Base-by-base conservation (phyloP, 2,797 vertebrate genomes). In the Euthynnus affinis region DNA sequence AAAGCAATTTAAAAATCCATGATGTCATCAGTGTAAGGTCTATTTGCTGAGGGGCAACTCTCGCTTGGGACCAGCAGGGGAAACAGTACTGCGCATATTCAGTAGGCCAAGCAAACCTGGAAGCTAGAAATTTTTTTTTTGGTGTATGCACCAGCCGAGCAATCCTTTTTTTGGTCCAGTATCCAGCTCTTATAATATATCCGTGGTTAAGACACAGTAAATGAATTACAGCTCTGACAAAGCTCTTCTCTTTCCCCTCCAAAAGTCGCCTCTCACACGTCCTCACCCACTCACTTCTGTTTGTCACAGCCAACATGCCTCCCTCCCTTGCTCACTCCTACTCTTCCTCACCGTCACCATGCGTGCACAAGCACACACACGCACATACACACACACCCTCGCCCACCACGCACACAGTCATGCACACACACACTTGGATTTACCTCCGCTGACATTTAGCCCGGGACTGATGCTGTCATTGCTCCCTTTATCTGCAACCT, bases 211-310 rank as follows among this genome's bases (percentile, higher is more conserved):
- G 22, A 62, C 15, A 29, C 55, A 3, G 61, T 13, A 17, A 70
- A n/a, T 74, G 0, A 44, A 52, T 22, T 48, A 23, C 48, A 71
- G 53, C 32, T 46, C 27, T 62, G 53, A 80, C 46, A 77, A 74
- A 83, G 61, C 64, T 64, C 29, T 7, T 29, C 49, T 74, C 13
- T 80, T 69, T 42, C 72, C 17, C 29, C 10, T 51, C 51, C n/a
- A 51, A 78, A 60, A 64, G 44, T 62, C 15, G 6, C 59, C 67
- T 76, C 49, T 53, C 46, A 44, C 71, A 55, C 81, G 37, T 78
- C 59, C 59, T 72, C 81, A 74, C 86, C 83, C 83, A 78, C 87
- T 83, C 78, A 37, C 80, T 70, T 84, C 74, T 83, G 84, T 78
- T 83, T 65, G 61, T 78, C 71, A 9, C 68, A 51, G 61, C 86